Base-by-base conservation (phyloP, 2,797 vertebrate genomes). In the Schizopygopsis pylzovi region DNA sequence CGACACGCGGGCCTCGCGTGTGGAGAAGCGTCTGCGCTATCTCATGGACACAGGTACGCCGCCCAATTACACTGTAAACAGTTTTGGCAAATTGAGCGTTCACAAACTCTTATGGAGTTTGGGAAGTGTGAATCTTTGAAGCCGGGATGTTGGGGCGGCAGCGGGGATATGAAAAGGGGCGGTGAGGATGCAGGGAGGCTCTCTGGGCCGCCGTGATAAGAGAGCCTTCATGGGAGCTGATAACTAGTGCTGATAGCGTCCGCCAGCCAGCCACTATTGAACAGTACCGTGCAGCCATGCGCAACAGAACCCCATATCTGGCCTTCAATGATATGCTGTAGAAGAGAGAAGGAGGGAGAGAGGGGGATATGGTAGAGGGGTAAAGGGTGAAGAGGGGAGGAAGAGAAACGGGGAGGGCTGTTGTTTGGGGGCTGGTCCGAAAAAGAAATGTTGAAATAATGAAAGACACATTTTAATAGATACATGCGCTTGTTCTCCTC, bases 11-110 rank as follows among this genome's bases (percentile, higher is more conserved):
- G 98, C 98, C 94, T 97, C 98, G 93, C 97, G 98, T 94, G 98
- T 99, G 97, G 98, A 99, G 97, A 99, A 98, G 97, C 98, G 97
- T 96, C 98, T 99, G 93, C 98, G 98, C 97, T 99, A 99, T 98
- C 98, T 99, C 98, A 99, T 99, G 98, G 98, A 99, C 98, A 98
- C 98, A 99, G 98, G 98, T 99, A 99, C 96, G 96, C 96, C 96
- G 98, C 97, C 97, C 97, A 99, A 98, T 99, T 99, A 98, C 97
- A 98, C 97, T 98, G 98, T 98, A 99, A 99, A 99, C 97, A 98
- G 98, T 98, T 99, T 98, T 98, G 98, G 97, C 97, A 99, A 99
- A 99, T 99, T 98, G 97, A 99, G 97, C 97, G 95, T 98, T 97
- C 96, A 96, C 97, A 96, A 97, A 96, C 96, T 96, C 97, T 96